Conservation (phyloP, 64 coral and sea anemone species). For the Montipora cactus region DNA sequence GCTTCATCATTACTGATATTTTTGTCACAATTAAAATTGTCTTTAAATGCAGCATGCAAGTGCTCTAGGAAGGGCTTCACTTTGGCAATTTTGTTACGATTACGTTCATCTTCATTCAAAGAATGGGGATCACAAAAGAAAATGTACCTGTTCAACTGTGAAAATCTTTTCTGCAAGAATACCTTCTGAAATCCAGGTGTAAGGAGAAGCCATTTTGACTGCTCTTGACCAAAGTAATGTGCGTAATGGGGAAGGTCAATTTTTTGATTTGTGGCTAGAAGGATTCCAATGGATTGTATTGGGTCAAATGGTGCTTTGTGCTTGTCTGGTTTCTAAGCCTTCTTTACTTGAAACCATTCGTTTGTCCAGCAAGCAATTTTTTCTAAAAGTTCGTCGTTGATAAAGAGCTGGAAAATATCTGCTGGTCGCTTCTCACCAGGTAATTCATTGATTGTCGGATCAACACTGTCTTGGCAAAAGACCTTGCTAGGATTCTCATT, state of each 20-base stretch:
- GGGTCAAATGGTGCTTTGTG: slow-evolving; percentile 22
- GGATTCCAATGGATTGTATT: slow-evolving; percentile 46
- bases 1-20: slow-evolving; percentile 45
- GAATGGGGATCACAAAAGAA: slow-evolving; percentile 61
- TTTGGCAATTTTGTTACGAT: slow-evolving; percentile 10
- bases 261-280: slow-evolving; percentile 63
- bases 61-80: slow-evolving; percentile 6
- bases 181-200: slow-evolving; percentile 48
- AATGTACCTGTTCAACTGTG: slow-evolving; percentile 35
- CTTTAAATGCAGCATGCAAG: slow-evolving; percentile 4
- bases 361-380: slow-evolving; percentile 58
- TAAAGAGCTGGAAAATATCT: slow-evolving; percentile 47
- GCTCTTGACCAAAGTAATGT: slow-evolving; percentile 47
- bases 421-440: slow-evolving; percentile 17
- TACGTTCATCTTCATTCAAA: background rate
- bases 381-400: slow-evolving; percentile 45
- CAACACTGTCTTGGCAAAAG: slow-evolving; percentile 5
- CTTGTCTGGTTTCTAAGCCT: background rate
- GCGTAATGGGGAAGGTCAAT: slow-evolving; percentile 43
- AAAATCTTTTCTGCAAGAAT: slow-evolving; percentile 56
- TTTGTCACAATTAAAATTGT: slow-evolving; percentile 39
- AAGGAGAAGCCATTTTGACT: slow-evolving; percentile 68
- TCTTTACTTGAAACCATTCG: slow-evolving; percentile 49
- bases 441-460: slow-evolving; percentile 29
- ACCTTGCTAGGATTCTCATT: slow-evolving; percentile 12